Base-by-base conservation (phyloP, 53 echinoderm and acorn worm species). In the Zoroaster sp. region DNA sequence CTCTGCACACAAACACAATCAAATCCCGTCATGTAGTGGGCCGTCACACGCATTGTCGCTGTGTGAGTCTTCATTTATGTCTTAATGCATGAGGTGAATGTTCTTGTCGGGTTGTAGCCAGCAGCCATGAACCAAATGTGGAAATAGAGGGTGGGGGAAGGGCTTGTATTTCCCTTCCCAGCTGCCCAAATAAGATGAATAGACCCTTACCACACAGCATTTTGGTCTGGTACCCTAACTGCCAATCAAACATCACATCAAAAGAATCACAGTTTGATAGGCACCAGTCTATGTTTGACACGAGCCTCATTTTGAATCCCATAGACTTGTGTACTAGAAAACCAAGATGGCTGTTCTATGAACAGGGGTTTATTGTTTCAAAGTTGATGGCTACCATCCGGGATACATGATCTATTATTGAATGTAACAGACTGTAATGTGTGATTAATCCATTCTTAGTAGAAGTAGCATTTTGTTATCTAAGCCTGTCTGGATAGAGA, bases 11-110 rank as follows among this genome's bases (percentile, higher is more conserved):
- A 75, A 69, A 38, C 36, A 21, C 23, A 28, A 40, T 73, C 53
- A 40, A 46, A 73, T 72, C 70, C 51, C 66, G 15, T 40, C 76
- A 11, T 87, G 25, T 87, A 87, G 87, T 74, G 74, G 76, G 74
- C 87, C 63, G 39, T 74, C 76, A 76, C 87, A 55, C 74, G 74
- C 87, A 87, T 87, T 76, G 76, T 87, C 55, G 74, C 87, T 76
- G 76, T 87, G 76, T 87, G 76, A 75, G 76, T 74, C 39, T 59
- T 39, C 47, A 55, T 79, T 46, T 40, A 32, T n/a, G 85, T 85
- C 38, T 85, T 47, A 42, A 82, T 59, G 63, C 63, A 67, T 82
- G 66, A 32, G 32, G 42, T 67, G 82, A 66, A 31, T 39, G 82
- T 82, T 33, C 41, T 15, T 82, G 65, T 21, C 40, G 41, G 4